Conservation (phyloP, 2,797 vertebrate genomes). For the Mus spretus region DNA sequence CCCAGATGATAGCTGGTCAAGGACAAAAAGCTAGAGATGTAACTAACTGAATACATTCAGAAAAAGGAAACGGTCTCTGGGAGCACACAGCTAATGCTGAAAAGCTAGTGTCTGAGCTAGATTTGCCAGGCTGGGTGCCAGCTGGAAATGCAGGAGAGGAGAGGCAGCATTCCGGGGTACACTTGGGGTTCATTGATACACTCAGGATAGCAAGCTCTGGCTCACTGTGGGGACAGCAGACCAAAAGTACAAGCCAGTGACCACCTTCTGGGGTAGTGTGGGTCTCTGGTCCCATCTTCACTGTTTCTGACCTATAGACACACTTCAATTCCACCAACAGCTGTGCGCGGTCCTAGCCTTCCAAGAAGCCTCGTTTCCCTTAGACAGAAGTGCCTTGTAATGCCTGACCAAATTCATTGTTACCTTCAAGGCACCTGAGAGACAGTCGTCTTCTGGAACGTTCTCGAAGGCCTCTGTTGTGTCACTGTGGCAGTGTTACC, state of each 20-base stretch:
- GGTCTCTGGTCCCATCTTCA: not conserved
- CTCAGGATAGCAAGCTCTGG: not conserved
- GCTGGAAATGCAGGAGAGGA: not conserved
- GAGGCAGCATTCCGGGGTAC: not conserved
- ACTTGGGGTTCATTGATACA: not conserved
- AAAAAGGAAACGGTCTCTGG: not conserved
- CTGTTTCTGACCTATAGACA: not conserved
- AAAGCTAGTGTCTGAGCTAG: not conserved
- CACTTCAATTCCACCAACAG: not conserved
- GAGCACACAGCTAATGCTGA: not conserved
- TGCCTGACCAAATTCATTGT: not conserved
- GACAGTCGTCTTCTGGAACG: not conserved
- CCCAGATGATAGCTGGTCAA: not conserved
- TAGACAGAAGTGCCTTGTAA: not conserved
- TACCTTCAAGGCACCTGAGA: not conserved
- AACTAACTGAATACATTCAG: not conserved
- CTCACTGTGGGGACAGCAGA: not conserved
- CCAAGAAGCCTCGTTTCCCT: not conserved
- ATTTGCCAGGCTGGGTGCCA: not conserved
- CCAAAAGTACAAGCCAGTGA: not conserved
- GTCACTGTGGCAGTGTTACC: fast-evolving
- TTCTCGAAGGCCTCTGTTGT: not conserved
- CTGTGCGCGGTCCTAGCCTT: fast-evolving
- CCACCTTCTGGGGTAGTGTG: not conserved
- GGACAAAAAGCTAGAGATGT: not conserved